Percentiles rank a stretch among this genome's conserved stretches.
phyloP scores from a whole-genome alignment of 2,797 vertebrate genomes.

The Tolypeutes matacus region DNA sequence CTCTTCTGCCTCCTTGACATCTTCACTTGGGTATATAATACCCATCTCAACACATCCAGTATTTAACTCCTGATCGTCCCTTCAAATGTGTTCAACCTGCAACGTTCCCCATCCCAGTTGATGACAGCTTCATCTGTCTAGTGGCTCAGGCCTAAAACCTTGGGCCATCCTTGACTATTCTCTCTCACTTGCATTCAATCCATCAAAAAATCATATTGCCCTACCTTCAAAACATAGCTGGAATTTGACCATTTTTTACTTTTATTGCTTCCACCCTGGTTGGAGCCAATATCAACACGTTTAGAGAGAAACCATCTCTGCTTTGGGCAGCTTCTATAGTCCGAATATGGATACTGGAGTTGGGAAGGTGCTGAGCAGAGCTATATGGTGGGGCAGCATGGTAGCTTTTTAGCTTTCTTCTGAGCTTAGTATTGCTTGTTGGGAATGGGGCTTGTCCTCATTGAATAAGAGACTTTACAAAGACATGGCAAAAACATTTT shows the following conservation, averaged over 20 bases:
- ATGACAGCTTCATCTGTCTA: no score
- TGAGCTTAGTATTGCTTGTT: neutral
- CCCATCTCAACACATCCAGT: neutral
- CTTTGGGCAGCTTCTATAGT: neutral
- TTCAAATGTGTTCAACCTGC: neutral
- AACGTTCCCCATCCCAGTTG: neutral
- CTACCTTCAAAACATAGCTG: fast-evolving
- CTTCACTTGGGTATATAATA: neutral
- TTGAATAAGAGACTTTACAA: neutral
- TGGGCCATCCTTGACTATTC: neutral
- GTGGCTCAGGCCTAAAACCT: neutral
- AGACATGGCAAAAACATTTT: neutral
- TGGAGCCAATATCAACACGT: neutral
- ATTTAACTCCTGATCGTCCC: neutral
- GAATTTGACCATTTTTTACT: neutral
- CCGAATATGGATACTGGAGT: neutral
- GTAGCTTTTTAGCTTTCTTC: neutral
- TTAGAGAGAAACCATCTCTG: neutral
- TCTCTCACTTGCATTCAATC: neutral
- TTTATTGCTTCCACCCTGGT: neutral
- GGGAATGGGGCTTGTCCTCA: neutral
- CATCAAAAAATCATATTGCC: neutral
- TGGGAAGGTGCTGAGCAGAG: neutral
- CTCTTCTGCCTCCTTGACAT: neutral
- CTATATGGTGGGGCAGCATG: neutral